Base-by-base conservation (phyloP, 1,140 invertebrate genomes). In the Platorchestia sp. region DNA sequence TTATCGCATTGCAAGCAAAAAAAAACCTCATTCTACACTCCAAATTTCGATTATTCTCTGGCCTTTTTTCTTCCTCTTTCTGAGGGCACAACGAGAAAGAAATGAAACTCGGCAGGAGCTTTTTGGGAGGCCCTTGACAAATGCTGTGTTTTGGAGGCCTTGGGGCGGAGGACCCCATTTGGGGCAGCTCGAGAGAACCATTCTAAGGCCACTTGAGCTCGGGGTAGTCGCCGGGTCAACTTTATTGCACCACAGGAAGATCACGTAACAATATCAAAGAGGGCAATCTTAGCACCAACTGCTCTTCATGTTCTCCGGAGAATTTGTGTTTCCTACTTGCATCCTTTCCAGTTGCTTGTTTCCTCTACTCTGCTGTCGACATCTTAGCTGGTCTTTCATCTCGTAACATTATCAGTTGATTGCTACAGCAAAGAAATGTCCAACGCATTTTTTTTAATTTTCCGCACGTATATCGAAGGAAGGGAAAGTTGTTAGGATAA, bases 131-230 rank as follows among this genome's bases (percentile, higher is more conserved):
- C 36, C 87, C 87, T 90, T 90, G 44, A 42, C 87, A 90, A 90
- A 90, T 90, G 41, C 87, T 90, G 41, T 90, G 87, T 90, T 90
- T 90, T 90, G 87, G 87, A 90, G 36, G 41, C 87, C 87, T 42
- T 42, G 87, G 87, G 42, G 19, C 41, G 10, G 87, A 36, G 42
- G 87, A 41, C 7, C 27, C 44, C 87, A 19, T 10, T 43, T 90
- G 22, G 14, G 87, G 87, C 41, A 19, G 87, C 87, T 90, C 5
- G 27, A 90, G 87, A 90, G 87, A 90, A 42, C 87, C 44, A 90
- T 90, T 90, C 87, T 90, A 90, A 90, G 87, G 42, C 41, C 87
- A 90, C 87, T 90, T 90, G 87, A 90, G 87, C 87, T 90, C 10
- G 87, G 42, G 87, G 44, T 90, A 36, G 87, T 43, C 41, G 22